These are phyloP conservation scores for Oreotrochilus melanogaster DNA, from an alignment of 2,113 vertebrate genomes.

Conservation along the genomic window DNA sequence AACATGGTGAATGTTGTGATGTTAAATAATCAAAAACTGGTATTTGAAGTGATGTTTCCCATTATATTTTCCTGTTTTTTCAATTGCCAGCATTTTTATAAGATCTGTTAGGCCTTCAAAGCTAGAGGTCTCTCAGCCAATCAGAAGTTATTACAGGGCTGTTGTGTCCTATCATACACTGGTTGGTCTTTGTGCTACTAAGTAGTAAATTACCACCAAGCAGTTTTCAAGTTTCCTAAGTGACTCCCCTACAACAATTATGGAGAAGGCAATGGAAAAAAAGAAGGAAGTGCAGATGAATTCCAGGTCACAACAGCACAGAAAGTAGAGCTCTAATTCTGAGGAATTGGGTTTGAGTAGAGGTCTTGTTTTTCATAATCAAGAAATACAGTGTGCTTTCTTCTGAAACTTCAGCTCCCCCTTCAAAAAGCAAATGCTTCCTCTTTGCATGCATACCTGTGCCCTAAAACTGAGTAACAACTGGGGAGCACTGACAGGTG, in stretches of 20 bases:
- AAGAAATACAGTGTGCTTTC: neutral
- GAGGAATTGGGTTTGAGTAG: neutral
- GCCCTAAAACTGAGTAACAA: neutral
- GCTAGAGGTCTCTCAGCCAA: neutral
- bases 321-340: neutral
- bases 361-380: neutral
- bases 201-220: neutral
- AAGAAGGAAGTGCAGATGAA: neutral
- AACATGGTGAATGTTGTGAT: neutral
- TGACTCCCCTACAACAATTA: neutral
- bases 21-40: neutral
- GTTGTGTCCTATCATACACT: neutral
- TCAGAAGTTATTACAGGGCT: neutral
- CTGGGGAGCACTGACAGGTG: accelerated
- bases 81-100: neutral
- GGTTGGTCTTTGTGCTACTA: neutral
- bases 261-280: neutral
- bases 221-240: neutral
- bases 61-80: neutral
- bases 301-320: neutral
- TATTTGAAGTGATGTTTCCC: neutral
- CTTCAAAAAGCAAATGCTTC: neutral
- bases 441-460: neutral
- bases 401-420: neutral
- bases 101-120: neutral